Conservation (phyloP, 2,888 invertebrate species). For the Drosophila kanekoi region DNA sequence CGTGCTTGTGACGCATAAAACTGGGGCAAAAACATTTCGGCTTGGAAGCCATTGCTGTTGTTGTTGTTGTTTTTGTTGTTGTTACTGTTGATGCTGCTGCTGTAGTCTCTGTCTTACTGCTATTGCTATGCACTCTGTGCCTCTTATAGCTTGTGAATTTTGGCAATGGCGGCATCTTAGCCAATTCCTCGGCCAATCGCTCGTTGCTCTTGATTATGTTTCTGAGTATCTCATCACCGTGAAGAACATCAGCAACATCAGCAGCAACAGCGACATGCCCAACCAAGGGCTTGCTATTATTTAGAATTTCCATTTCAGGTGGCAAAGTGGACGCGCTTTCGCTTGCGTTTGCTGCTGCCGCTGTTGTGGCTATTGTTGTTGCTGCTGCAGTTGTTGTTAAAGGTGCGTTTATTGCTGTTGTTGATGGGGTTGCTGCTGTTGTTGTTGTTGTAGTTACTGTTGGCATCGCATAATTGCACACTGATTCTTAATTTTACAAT, state of each 20-base stretch:
- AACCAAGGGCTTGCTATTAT: constrained; percentile 15
- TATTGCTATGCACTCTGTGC: constrained; percentile 28
- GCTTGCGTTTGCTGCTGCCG: constrained; percentile 65
- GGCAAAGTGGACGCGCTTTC: constrained; percentile 79
- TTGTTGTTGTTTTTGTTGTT: constrained; percentile 33
- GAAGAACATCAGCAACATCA: constrained; percentile 28
- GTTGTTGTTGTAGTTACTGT: constrained; percentile 41
- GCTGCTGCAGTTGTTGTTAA: constrained; percentile 36
- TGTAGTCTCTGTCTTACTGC: constrained; percentile 23
- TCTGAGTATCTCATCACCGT: constrained; percentile 72
- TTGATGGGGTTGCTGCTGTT: constrained; percentile 15
- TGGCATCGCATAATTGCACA: constrained; percentile 55
- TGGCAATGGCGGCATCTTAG: constrained; percentile 81
- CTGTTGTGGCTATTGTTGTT: constrained; percentile 19
- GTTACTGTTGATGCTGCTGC: constrained; percentile 17
- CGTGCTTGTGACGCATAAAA: constrained; percentile 68
- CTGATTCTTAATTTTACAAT: constrained; percentile 47
- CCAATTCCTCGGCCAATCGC: constrained; percentile 74
- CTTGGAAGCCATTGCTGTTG: constrained; percentile 35
- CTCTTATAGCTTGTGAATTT: constrained; percentile 57
- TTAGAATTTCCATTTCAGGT: constrained; percentile 55
- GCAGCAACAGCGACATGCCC: constrained; percentile 31
- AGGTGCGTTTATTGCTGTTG: constrained; percentile 44
- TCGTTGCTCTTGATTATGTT: constrained; percentile 82
- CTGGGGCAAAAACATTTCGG: constrained; percentile 72